phyloP scores from a whole-genome alignment of 2,113 vertebrate genomes.

The Paramisgurnus dabryanus region DNA sequence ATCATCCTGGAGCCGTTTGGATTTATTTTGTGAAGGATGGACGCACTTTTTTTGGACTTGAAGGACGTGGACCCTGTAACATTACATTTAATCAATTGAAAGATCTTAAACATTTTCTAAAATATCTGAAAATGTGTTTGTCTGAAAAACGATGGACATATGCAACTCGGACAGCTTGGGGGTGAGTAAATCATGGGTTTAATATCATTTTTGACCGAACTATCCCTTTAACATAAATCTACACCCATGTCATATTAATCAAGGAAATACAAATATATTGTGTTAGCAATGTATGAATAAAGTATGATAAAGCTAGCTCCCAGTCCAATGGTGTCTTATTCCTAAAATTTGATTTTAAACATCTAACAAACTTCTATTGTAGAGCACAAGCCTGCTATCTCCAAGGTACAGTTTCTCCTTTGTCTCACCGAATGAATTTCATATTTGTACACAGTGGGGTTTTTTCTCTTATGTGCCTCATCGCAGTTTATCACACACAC shows the following conservation, averaged over 20 bases:
- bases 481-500: conserved; percentile 10
- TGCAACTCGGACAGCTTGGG: no score
- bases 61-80: no score
- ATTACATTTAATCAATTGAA: no score
- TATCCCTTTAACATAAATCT: no score
- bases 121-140: no score
- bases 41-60: no score
- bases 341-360: background rate
- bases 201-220: no score
- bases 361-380: background rate
- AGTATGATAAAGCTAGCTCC: background rate
- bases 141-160: no score
- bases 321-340: background rate
- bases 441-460: conserved; percentile 1
- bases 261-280: background rate
- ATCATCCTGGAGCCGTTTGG: no score
- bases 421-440: conserved; percentile 37
- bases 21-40: no score
- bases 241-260: background rate
- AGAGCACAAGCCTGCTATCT: background rate
- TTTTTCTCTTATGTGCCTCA: background rate
- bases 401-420: conserved; percentile 4
- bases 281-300: background rate
- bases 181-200: no score
- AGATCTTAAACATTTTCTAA: no score